Evolutionary conservation across 2,888 invertebrate species (phyloP).

Genomic region (Spodoptera exigua): DNA sequence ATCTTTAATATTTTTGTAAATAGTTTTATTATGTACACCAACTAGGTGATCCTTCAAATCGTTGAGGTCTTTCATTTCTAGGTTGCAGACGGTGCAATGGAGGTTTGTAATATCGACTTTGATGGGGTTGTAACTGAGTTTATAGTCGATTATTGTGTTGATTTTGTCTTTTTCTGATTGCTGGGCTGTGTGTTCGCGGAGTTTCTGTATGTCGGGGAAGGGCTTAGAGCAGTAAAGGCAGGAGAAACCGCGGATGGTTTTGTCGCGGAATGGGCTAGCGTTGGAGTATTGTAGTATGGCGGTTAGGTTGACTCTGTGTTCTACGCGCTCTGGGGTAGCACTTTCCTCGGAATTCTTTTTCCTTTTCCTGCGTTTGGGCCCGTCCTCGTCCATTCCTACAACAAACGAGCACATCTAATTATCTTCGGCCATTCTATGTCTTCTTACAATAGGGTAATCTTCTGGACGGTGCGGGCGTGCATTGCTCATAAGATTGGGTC

Average conservation of each 20-base stretch:
- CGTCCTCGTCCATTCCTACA: conserved; percentile 83
- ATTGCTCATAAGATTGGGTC: conserved; percentile 24
- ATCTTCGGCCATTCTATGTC: conserved; percentile 74
- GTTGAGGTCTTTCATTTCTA: conserved; percentile 76
- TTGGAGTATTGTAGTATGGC: conserved; percentile 85
- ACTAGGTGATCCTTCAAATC: conserved; percentile 81
- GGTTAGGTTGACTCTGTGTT: conserved; percentile 85
- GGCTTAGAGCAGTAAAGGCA: conserved; percentile 83
- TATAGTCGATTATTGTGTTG: conserved; percentile 84
- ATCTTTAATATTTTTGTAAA: conserved; percentile 82
- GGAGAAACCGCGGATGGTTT: conserved; percentile 83
- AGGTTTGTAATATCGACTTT: conserved; percentile 84
- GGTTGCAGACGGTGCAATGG: conserved; percentile 75
- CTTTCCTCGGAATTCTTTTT: conserved; percentile 81
- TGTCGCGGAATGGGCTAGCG: conserved; percentile 85
- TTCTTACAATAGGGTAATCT: conserved; percentile 64
- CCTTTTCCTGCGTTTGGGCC: conserved; percentile 80
- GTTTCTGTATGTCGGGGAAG: conserved; percentile 76
- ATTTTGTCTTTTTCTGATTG: conserved; percentile 82
- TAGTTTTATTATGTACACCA: conserved; percentile 75
- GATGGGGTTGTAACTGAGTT: conserved; percentile 85
- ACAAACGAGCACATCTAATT: conserved; percentile 86
- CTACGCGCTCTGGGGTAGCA: conserved; percentile 84
- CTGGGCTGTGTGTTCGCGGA: conserved; percentile 78
- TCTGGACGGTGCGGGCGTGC: conserved; percentile 46